phyloP scores from a whole-genome alignment of 2,797 vertebrate species.

The Neosilurus hyrtlii region DNA sequence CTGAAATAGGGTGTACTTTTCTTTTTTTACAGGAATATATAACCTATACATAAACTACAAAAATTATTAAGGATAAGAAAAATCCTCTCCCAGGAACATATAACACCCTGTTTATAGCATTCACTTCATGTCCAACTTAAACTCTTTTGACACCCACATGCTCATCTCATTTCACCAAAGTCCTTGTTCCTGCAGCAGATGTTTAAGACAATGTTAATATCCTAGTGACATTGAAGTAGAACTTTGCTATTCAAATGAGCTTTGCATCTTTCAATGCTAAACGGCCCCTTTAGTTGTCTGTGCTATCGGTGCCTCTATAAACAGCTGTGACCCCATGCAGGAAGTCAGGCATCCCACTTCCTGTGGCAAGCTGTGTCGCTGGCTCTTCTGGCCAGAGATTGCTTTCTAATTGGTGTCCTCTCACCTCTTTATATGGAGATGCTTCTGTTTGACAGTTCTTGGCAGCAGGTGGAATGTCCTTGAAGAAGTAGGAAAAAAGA shows the following conservation, averaged over 20 bases:
- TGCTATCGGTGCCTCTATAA: conserved; percentile 75
- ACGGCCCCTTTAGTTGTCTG: conserved; percentile 70
- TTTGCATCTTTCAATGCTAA: conserved; percentile 73
- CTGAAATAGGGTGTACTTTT: too few relatives aligned
- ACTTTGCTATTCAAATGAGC: conserved; percentile 84
- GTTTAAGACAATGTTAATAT: conserved; percentile 81
- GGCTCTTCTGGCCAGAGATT: conserved; percentile 84
- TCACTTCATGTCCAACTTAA: conserved; percentile 50
- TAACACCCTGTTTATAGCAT: conserved; percentile 48
- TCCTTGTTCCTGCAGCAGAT: conserved; percentile 71
- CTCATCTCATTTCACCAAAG: conserved; percentile 71
- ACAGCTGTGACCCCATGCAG: conserved; percentile 89
- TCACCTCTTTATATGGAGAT: conserved; percentile 88
- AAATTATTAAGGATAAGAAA: background rate
- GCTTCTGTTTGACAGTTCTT: conserved; percentile 90
- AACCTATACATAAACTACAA: background rate
- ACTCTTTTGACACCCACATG: conserved; percentile 71
- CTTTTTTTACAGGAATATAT: too few relatives aligned
- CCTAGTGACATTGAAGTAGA: conserved; percentile 81
- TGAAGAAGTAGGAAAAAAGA: conserved; percentile 75
- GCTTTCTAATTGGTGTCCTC: conserved; percentile 97
- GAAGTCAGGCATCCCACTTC: conserved; percentile 83
- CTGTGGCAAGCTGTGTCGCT: conserved; percentile 89
- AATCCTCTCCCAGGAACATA: conserved; percentile 44
- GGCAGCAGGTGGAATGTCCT: conserved; percentile 93